Percentiles rank a stretch among this genome's conserved stretches.
These are phyloP conservation scores for Agrochola lychnidis DNA, from an alignment of 2,888 invertebrate genomes.

Conservation along the genomic window DNA sequence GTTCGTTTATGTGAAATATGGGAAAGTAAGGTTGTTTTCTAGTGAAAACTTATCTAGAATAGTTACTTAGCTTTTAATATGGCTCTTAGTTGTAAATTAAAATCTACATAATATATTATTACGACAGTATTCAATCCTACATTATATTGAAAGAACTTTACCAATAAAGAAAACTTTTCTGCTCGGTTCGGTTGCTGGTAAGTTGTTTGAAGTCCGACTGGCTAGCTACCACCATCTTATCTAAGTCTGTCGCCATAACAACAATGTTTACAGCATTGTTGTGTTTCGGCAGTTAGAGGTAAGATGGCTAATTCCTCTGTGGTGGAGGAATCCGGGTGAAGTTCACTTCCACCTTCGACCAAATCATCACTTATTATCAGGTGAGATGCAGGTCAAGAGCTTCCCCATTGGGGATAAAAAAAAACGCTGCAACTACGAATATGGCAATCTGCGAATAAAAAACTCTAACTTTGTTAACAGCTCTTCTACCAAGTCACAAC, in stretches of 20 bases:
- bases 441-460: neutral
- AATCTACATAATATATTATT: neutral
- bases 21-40: neutral
- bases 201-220: too few species aligned
- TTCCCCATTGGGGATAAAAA: too few species aligned
- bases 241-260: too few species aligned
- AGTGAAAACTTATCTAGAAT: neutral
- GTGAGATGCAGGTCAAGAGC: too few species aligned
- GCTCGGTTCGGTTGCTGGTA: too few species aligned
- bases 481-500: constrained; percentile 1
- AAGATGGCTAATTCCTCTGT: too few species aligned
- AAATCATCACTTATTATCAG: too few species aligned
- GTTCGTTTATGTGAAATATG: neutral
- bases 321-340: too few species aligned
- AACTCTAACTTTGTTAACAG: neutral
- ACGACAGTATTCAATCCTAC: neutral
- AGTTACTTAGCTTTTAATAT: neutral
- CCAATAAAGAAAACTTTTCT: neutral
- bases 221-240: too few species aligned
- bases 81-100: neutral
- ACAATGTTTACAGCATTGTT: too few species aligned
- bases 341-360: too few species aligned
- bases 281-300: too few species aligned
- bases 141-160: neutral
- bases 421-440: neutral